A percentile compares a stretch with the other conserved stretches of the same genome.
phyloP scores from a whole-genome alignment of 2,113 vertebrate species.

The Tachysurus fulvidraco region DNA sequence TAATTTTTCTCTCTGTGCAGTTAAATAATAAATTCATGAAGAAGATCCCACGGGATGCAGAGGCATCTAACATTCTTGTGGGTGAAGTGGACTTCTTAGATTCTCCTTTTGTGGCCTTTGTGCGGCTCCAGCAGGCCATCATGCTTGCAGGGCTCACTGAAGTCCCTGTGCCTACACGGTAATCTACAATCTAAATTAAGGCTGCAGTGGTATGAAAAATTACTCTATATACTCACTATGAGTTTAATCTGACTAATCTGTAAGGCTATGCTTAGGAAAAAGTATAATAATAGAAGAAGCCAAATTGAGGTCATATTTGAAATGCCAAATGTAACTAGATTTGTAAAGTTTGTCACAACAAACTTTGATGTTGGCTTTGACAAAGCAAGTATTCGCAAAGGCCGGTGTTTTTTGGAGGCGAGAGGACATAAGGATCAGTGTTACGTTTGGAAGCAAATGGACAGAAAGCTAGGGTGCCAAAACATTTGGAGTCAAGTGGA shows the following conservation, averaged over 20 bases:
- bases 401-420: too few species aligned
- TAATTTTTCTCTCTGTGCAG: conserved; percentile 63
- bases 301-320: neutral
- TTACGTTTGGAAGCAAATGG: too few species aligned
- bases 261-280: neutral
- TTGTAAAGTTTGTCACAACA: too few species aligned
- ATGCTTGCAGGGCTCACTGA: conserved; percentile 95
- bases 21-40: conserved; percentile 99
- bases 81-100: conserved; percentile 97
- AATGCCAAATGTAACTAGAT: too few species aligned
- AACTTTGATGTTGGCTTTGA: too few species aligned
- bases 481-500: too few species aligned
- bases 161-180: conserved; percentile 95
- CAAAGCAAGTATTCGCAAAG: too few species aligned
- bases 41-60: conserved; percentile 92
- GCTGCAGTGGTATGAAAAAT: neutral
- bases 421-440: too few species aligned
- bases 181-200: conserved; percentile 42
- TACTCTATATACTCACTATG: neutral
- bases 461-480: too few species aligned
- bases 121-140: conserved; percentile 91
- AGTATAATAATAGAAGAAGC: neutral
- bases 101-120: conserved; percentile 89
- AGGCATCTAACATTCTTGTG: conserved; percentile 94
- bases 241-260: neutral